phyloP scores from a whole-genome alignment of 2,113 vertebrate species.

The Malurus elegans region DNA sequence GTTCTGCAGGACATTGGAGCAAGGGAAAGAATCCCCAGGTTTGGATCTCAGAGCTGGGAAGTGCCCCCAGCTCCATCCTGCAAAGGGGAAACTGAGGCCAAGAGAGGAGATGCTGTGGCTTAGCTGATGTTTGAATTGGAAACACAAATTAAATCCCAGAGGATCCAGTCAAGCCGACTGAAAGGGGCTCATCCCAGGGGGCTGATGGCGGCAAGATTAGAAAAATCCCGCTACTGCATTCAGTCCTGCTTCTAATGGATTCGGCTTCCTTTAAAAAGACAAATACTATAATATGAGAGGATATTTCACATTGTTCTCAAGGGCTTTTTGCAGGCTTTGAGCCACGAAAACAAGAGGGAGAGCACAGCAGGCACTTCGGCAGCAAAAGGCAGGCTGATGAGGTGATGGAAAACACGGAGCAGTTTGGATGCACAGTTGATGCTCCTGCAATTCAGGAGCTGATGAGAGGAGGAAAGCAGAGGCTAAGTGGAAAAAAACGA shows the following conservation, averaged over 20 bases:
- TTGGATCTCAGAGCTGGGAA: background rate
- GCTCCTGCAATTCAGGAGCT: background rate
- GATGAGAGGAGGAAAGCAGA: background rate
- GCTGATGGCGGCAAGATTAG: background rate
- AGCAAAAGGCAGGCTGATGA: background rate
- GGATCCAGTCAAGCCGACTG: background rate
- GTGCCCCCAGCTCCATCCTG: background rate
- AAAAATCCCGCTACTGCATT: background rate
- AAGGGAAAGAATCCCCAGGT: background rate
- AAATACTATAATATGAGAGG: background rate
- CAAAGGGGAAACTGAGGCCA: conserved; percentile 13
- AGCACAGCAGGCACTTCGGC: conserved; percentile 27
- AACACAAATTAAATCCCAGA: background rate
- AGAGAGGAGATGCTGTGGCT: background rate
- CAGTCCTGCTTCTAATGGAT: background rate
- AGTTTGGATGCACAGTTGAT: background rate
- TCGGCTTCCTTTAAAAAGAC: background rate
- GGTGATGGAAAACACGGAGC: background rate
- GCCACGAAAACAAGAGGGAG: conserved; percentile 6
- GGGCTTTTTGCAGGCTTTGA: conserved; percentile 21
- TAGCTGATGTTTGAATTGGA: background rate
- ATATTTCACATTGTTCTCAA: conserved; percentile 16
- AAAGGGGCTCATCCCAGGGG: background rate
- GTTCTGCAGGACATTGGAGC: background rate
- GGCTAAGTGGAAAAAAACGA: background rate